Percentiles rank a stretch among this genome's conserved stretches.
These are phyloP conservation scores for Eciton burchellii DNA, from an alignment of 1,140 invertebrate species.

Conservation along the genomic window DNA sequence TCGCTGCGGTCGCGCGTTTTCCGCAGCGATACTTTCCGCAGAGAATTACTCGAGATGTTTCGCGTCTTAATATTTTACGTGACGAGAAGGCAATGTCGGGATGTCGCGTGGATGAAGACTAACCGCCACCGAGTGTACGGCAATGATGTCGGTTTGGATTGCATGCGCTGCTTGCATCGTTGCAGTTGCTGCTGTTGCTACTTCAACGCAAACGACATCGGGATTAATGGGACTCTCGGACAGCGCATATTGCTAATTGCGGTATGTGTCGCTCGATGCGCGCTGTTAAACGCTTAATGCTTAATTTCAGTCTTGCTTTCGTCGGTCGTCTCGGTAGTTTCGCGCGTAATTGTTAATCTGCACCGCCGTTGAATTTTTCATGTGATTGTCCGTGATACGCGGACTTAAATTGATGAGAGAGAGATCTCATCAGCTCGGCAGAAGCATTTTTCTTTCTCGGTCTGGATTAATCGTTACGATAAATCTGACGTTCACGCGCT, in stretches of 20 bases:
- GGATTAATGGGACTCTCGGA: conserved; percentile 45
- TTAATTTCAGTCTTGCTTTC: neutral
- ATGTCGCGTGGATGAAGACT: conserved; percentile 36
- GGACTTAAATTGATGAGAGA: neutral
- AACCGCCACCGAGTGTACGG: conserved; percentile 10
- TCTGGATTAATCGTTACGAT: neutral
- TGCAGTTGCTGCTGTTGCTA: neutral
- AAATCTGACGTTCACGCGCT: neutral
- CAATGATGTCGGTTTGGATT: conserved; percentile 18
- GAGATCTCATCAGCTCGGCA: neutral
- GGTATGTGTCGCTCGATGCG: conserved; percentile 16
- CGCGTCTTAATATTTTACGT: conserved; percentile 57
- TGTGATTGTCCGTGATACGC: neutral
- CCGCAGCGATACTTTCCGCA: neutral
- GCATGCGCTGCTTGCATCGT: neutral
- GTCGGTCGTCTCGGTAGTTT: neutral
- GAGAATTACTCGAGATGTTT: conserved; percentile 22
- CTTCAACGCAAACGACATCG: neutral
- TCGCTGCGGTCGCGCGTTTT: conserved; percentile 7
- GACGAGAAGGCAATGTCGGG: conserved; percentile 17
- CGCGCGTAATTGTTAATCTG: neutral
- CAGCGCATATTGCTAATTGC: conserved; percentile 22
- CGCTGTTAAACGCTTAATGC: conserved; percentile 6
- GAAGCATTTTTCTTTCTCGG: neutral
- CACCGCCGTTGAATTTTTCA: neutral